Percentiles rank a stretch among this genome's conserved stretches.
Conservation (phyloP, 1,140 invertebrate genomes). For the Fragariocoptes setiger region DNA sequence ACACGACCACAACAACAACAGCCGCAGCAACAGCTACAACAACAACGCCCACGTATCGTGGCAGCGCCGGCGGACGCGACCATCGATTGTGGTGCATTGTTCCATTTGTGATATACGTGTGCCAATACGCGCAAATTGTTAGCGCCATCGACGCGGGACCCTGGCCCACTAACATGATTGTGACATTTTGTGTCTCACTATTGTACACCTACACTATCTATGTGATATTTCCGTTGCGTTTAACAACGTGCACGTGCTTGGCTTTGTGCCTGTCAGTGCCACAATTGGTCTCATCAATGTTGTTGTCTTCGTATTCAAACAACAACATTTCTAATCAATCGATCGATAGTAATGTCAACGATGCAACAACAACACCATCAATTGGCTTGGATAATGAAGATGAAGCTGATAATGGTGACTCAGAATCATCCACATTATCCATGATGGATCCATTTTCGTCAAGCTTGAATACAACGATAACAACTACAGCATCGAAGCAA, state of each 20-base stretch:
- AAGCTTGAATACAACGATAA: no score
- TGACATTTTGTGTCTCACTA: no score
- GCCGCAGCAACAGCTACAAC: no score
- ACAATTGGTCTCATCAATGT: conserved; percentile 19
- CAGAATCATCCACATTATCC: no score
- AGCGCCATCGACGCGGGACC: no score
- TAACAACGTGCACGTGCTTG: conserved; percentile 25
- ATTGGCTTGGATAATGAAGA: not conserved
- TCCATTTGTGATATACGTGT: conserved; percentile 10
- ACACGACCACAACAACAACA: no score
- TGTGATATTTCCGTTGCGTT: conserved; percentile 37
- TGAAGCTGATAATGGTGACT: no score
- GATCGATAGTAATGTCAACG: not conserved
- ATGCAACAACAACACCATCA: not conserved
- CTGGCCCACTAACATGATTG: no score
- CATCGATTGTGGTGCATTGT: conserved; percentile 8
- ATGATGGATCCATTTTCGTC: no score
- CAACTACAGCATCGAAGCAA: no score
- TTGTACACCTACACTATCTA: conserved; percentile 53
- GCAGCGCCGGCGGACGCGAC: not conserved
- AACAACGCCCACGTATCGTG: no score
- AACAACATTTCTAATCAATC: conserved; percentile 3
- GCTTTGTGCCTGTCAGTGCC: conserved; percentile 20
- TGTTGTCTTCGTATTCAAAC: not conserved
- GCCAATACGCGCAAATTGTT: conserved; percentile 11